These are phyloP conservation scores for Calcarius lapponicus DNA, from an alignment of 2,797 vertebrate species.

Conservation along the genomic window DNA sequence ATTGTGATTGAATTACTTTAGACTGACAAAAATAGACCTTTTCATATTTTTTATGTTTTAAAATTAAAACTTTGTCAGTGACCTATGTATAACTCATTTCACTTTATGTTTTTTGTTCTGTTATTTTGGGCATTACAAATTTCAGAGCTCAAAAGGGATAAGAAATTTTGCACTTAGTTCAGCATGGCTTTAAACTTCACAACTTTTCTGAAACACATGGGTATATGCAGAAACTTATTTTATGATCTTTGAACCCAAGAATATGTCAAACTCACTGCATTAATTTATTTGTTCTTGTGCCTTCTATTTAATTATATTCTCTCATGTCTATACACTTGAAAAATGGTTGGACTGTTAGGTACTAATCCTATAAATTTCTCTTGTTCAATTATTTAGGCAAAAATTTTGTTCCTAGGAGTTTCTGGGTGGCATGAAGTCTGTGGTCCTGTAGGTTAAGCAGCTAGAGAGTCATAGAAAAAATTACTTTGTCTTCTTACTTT, in stretches of 20 bases:
- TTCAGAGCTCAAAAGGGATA: background rate
- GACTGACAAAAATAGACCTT: background rate
- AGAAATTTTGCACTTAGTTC: background rate
- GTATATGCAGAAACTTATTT: background rate
- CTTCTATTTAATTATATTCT: background rate
- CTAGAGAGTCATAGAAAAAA: background rate
- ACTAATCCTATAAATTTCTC: background rate
- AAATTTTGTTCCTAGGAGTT: background rate
- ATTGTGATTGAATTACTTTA: background rate
- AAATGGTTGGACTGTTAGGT: background rate
- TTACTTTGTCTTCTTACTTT: background rate
- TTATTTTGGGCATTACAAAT: background rate
- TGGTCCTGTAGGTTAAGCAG: background rate
- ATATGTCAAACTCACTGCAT: background rate
- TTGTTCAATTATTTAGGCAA: background rate
- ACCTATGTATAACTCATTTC: background rate
- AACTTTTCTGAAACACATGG: background rate
- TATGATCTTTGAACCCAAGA: background rate
- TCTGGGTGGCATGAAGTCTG: background rate
- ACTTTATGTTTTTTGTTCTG: background rate
- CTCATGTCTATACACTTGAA: background rate
- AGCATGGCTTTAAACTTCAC: background rate
- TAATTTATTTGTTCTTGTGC: background rate
- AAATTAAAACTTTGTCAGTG: background rate
- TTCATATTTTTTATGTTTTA: background rate